Conservation (phyloP, 2,888 invertebrate genomes). For the Cantharis flavilabris region DNA sequence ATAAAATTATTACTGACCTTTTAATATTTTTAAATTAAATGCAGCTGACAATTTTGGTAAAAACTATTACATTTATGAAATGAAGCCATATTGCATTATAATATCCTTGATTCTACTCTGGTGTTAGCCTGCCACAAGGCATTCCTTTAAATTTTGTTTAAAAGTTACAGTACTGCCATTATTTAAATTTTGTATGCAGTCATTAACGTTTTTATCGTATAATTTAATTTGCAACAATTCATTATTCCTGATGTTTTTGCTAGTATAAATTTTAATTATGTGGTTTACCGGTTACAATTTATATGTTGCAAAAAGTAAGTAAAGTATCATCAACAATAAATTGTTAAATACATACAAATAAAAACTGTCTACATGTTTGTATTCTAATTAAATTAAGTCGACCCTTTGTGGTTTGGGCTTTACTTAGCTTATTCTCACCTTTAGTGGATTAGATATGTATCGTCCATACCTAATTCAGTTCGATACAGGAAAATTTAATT, state of each 20-base stretch:
- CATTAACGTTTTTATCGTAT: background rate
- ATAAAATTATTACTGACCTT: too few relatives aligned
- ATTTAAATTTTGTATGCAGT: too few relatives aligned
- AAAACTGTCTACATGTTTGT: background rate
- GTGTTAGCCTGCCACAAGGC: too few relatives aligned
- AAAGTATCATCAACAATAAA: background rate
- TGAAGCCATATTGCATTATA: too few relatives aligned
- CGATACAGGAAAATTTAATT: background rate
- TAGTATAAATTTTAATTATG: background rate
- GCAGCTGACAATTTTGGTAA: too few relatives aligned
- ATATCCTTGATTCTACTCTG: too few relatives aligned
- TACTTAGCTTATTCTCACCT: conserved; percentile 20
- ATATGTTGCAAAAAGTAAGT: background rate
- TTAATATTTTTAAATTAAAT: too few relatives aligned
- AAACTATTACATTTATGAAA: too few relatives aligned
- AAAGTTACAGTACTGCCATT: too few relatives aligned
- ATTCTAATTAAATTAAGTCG: background rate
- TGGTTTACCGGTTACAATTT: background rate
- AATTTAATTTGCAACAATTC: background rate
- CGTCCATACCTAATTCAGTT: conserved; percentile 17
- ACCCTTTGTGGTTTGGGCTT: conserved; percentile 24
- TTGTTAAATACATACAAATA: background rate
- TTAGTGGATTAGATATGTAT: conserved; percentile 23
- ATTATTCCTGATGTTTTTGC: background rate
- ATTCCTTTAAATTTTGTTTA: too few relatives aligned